A percentile compares a stretch with the other conserved stretches of the same genome.
Evolutionary conservation across 2,888 invertebrate genomes (phyloP).

Genomic region (Mimumesa dahlbomi): DNA sequence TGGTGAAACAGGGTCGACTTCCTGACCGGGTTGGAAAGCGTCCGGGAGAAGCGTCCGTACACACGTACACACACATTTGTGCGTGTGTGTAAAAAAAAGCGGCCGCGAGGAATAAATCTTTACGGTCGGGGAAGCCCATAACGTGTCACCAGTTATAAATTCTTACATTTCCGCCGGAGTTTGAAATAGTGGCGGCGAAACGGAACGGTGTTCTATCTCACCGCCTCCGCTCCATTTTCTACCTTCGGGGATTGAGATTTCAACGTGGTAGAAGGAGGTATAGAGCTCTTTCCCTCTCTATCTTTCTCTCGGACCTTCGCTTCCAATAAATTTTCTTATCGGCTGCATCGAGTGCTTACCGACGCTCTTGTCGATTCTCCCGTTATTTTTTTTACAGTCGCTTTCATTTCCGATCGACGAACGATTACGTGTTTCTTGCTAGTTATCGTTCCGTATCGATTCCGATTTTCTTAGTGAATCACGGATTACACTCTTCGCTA

Average conservation of each 20-base stretch:
- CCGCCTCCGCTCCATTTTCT: slow-evolving; percentile 11
- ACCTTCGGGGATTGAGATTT: slow-evolving; percentile 34
- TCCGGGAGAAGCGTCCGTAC: too few species aligned
- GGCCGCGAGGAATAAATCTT: slow-evolving; percentile 52
- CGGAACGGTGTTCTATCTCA: slow-evolving; percentile 32
- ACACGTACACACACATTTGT: too few species aligned
- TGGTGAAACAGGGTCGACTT: slow-evolving; percentile 16
- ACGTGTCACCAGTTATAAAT: slow-evolving; percentile 63
- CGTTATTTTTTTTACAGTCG: too few species aligned
- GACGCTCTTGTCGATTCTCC: too few species aligned
- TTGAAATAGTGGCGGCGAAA: slow-evolving; percentile 44
- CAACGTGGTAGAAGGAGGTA: neutral
- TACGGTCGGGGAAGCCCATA: slow-evolving; percentile 41
- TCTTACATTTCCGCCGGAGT: slow-evolving; percentile 47
- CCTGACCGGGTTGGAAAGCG: slow-evolving; percentile 12
- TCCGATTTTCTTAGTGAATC: too few species aligned
- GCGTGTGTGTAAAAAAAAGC: slow-evolving; percentile 37
- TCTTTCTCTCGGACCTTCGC: neutral
- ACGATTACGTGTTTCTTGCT: too few species aligned
- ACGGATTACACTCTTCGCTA: too few species aligned
- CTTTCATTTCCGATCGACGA: too few species aligned
- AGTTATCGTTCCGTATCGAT: too few species aligned
- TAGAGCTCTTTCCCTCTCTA: slow-evolving; percentile 16
- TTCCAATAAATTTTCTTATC: slow-evolving; percentile 11
- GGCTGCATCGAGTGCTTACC: neutral